Evolutionary conservation across 2,888 invertebrate genomes (phyloP), one percentile per base, ranked within the genome.

Genomic region (Cerastoderma edule): DNA sequence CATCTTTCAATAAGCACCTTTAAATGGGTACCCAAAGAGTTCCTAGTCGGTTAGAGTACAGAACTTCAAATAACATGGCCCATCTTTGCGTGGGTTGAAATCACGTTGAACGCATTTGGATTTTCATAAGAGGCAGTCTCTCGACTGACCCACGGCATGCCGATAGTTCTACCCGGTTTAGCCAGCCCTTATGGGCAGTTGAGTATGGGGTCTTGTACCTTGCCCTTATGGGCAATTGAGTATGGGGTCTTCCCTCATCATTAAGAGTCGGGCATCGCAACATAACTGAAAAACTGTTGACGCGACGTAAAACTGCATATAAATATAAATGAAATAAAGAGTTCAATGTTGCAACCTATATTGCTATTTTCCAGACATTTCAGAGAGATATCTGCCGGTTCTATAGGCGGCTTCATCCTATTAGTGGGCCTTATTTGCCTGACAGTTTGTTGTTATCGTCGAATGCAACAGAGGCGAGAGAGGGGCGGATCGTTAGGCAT

Each of bases 371-470:
- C 39, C 60, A 60, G 60, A 24, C 60, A 60, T n/a, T 27, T 60
- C 1, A 39, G 60, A n/a, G 60, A 60, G 39, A 60, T 60, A 28
- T 35, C 60, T 22, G 60, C 60, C 24, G 60, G 60, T 4, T 39
- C 60, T 1, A 60, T 60, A 33, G 13, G 19, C 8, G 60, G 60
- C 2, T 39, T 60, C 24, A 16, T 60, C 39, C n/a, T 60, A 13
- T 30, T 60, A 32, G 22, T 60, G 16, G 22, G 22, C 27, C 16
- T 60, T 13, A 4, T 60, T 3, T 60, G 35, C 27, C 13, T 60
- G 22, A 33, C 39, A 39, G n/a, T 60, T 22, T 60, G 60, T 35
- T 60, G 60, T 60, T 60, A 39, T 22, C 60, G 60, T 1, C 35
- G 10, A 39, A 24, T 39, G 6, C 35, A 39, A 33, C 19, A 22